These are phyloP conservation scores for Tortricodes alternella DNA, from an alignment of 2,888 invertebrate species.

Conservation along the genomic window DNA sequence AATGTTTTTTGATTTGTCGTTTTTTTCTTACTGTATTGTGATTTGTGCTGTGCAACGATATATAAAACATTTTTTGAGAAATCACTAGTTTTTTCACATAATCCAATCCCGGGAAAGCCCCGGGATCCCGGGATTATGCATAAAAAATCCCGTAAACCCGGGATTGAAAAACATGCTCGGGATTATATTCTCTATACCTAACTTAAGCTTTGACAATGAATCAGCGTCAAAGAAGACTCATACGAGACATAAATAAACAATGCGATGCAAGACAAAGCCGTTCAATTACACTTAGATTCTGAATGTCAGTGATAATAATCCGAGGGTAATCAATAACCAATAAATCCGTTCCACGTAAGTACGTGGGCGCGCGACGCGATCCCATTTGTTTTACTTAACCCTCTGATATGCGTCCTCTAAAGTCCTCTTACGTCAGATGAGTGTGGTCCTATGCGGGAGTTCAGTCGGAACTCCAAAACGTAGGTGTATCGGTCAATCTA, in stretches of 20 bases:
- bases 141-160: too few relatives aligned
- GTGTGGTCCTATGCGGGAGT: slow-evolving; percentile 58
- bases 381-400: slow-evolving; percentile 73
- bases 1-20: too few relatives aligned
- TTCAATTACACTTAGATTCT: slow-evolving; percentile 29
- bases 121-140: too few relatives aligned
- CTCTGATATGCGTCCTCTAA: slow-evolving; percentile 47
- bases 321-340: slow-evolving; percentile 57
- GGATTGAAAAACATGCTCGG: too few relatives aligned
- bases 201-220: too few relatives aligned
- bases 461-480: slow-evolving; percentile 12
- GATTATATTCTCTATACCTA: too few relatives aligned
- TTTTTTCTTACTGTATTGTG: too few relatives aligned
- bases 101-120: too few relatives aligned
- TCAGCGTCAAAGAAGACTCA: slow-evolving; percentile 27
- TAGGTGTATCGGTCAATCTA: slow-evolving; percentile 21
- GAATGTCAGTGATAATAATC: slow-evolving; percentile 44
- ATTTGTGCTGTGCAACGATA: too few relatives aligned
- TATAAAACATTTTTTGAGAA: too few relatives aligned
- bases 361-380: slow-evolving; percentile 56
- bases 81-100: too few relatives aligned
- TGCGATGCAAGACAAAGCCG: slow-evolving; percentile 23
- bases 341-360: slow-evolving; percentile 56
- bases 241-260: slow-evolving; percentile 28
- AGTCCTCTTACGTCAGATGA: slow-evolving; percentile 45